These are phyloP conservation scores for Hydrolagus affinis DNA, from an alignment of 2,113 vertebrate species.

Conservation along the genomic window DNA sequence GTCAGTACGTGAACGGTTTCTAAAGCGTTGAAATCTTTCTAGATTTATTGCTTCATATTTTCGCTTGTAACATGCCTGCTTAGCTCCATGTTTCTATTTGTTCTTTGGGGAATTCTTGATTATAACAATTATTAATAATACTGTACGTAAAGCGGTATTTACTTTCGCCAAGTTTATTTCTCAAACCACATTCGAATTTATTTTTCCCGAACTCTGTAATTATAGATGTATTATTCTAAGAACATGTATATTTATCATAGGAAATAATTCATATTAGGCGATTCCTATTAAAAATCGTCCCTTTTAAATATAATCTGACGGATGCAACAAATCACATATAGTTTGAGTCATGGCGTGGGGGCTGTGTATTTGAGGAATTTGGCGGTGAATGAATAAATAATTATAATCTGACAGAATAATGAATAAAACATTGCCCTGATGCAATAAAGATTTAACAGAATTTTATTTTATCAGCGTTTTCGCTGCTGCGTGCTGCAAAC, in stretches of 20 bases:
- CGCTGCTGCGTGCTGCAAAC: not conserved
- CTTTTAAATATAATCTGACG: not conserved
- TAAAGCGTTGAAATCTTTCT: not conserved
- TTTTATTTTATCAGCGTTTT: not conserved
- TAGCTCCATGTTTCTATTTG: not conserved
- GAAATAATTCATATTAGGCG: not conserved
- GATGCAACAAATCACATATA: not conserved
- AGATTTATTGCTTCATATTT: not conserved
- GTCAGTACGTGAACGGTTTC: not conserved
- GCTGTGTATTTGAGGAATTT: not conserved
- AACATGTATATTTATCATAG: not conserved
- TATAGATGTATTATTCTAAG: not conserved
- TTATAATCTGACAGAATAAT: not conserved
- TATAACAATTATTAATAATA: not conserved
- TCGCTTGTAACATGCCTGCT: not conserved
- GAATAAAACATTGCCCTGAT: conserved; percentile 5
- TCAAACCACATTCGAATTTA: not conserved
- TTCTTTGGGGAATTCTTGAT: not conserved
- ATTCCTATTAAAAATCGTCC: too few relatives aligned
- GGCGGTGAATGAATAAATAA: not conserved
- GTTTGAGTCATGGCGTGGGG: not conserved
- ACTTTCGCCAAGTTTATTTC: not conserved
- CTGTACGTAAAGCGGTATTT: too few relatives aligned
- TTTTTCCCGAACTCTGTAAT: not conserved
- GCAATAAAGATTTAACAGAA: not conserved